Evolutionary conservation across 1,140 invertebrate species (phyloP), one percentile per base, ranked within the genome.

Genomic region (Conopomorpha cramerella): DNA sequence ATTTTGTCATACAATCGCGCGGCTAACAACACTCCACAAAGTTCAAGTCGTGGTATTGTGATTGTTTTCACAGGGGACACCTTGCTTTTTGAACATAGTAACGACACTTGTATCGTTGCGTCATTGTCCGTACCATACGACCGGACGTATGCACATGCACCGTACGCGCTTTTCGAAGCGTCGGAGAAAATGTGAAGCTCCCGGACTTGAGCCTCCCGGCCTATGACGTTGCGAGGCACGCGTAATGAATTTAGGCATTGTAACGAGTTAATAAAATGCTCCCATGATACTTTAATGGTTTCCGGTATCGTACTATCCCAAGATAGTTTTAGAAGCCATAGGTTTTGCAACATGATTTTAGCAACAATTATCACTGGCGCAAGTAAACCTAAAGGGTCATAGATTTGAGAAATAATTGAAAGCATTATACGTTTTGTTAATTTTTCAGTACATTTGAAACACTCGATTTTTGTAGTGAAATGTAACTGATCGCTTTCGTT

Each of bases 101-200:
- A 25, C 8, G 11, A 11, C 3, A 32, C 30, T n/a, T 12, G 8
- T 8, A 32, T 10, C 7, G 4, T 32, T 1, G 10, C 10, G 8
- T 8, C 8, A 6, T 15, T 10, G 14, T 45, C 33, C 14, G 36
- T 31, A n/a, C n/a, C n/a, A n/a, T n/a, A n/a, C 1, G 36, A 34
- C n/a, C 48, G 34, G 4, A 61, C n/a, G 40, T 55, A 62, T 0
- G 55, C 15, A 13, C 43, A 46, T 13, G 49, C 43, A 2, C 41
- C 51, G 34, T 52, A 59, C 0, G 52, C 58, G 2, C 13, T 10
- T 10, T 35, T 12, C 2, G 34, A 35, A n/a, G 26, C 34, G 27
- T 35, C 34, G 8, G 14, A 26, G 12, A 35, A 35, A 26, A 14
- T 15, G 18, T 35, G 34, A 3, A 33, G 8, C 12, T 26, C 34